Evolutionary conservation across 1,140 invertebrate genomes (phyloP), one percentile per base, ranked within the genome.

Genomic region (Laupala kohalensis): DNA sequence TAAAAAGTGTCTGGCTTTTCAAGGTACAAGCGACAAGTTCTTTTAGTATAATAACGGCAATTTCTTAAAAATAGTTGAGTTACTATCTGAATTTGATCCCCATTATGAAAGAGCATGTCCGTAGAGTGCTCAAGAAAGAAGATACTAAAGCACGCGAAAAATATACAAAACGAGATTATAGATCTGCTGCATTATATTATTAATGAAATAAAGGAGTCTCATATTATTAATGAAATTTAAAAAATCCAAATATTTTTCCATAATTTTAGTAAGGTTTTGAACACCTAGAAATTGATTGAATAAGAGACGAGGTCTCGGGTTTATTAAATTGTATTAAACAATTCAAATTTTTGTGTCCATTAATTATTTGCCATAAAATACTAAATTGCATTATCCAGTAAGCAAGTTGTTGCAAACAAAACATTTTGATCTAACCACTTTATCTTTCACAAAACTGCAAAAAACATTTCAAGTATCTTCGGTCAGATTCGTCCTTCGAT

Each of bases 271-370:
- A n/a, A n/a, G n/a, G n/a, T n/a, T n/a, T n/a, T n/a, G n/a, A n/a
- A n/a, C n/a, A n/a, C n/a, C n/a, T n/a, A 24, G 63, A 27, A 62
- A 70, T 73, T 66, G 71, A 63, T 65, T 27, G 27, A 68, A 71
- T 67, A 64, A 73, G 72, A 67, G 25, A 37, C 67, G 65, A 69
- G 29, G 71, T 71, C 37, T 67, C 28, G 53, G 63, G 69, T 69
- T 74, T 75, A 73, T 26, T 71, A 28, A 72, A 37, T 72, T 65
- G 72, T 72, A 74, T 9, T 74, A 73, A 69, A 74, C 73, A 64
- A 73, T n/a, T n/a, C n/a, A n/a, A n/a, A n/a, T n/a, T 73, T 72
- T 70, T 71, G 19, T 73, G 72, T 73, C 71, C 68, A 69, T 71
- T 74, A 75, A 37, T 37, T 37, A 37, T n/a, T 37, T 37, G 30